Conservation (phyloP, 92 coral and sea anemone genomes). For the Ricordea florida region DNA sequence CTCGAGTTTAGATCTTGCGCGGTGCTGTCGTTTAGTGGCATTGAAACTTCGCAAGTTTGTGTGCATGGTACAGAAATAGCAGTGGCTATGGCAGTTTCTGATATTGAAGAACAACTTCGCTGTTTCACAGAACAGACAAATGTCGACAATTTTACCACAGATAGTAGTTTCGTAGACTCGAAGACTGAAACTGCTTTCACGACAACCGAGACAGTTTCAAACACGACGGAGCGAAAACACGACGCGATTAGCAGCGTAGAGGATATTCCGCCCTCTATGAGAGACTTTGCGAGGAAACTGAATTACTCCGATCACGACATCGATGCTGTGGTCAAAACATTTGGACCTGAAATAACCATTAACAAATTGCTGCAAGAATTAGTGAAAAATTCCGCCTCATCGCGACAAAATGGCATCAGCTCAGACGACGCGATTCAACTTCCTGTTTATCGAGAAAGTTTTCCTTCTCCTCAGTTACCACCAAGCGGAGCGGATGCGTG, state of each 20-base stretch:
- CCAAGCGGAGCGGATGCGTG: background rate
- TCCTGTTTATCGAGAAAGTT: slow-evolving; percentile 17
- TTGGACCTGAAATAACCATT: slow-evolving; percentile 74
- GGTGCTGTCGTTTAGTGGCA: slow-evolving; percentile 20
- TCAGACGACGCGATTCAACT: slow-evolving; percentile 9
- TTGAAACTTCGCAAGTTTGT: background rate
- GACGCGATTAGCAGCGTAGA: background rate
- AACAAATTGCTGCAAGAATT: slow-evolving; percentile 84
- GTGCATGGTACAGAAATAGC: slow-evolving; percentile 1
- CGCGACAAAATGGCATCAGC: slow-evolving; percentile 12
- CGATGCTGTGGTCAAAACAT: slow-evolving; percentile 75
- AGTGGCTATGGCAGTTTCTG: background rate
- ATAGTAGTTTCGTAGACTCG: slow-evolving; percentile 2
- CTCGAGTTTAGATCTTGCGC: slow-evolving; percentile 2
- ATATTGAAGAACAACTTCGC: background rate
- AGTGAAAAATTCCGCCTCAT: slow-evolving; percentile 64
- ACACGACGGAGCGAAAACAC: background rate
- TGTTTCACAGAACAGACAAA: background rate
- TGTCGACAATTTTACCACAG: background rate
- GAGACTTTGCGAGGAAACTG: slow-evolving; percentile 88
- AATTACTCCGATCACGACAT: slow-evolving; percentile 77
- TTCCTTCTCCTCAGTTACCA: background rate
- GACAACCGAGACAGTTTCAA: too few relatives aligned
- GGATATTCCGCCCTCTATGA: slow-evolving; percentile 53
- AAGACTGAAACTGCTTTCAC: slow-evolving; percentile 29